Conservation (phyloP, 2,113 vertebrate species). For the Corythaeola cristata region DNA sequence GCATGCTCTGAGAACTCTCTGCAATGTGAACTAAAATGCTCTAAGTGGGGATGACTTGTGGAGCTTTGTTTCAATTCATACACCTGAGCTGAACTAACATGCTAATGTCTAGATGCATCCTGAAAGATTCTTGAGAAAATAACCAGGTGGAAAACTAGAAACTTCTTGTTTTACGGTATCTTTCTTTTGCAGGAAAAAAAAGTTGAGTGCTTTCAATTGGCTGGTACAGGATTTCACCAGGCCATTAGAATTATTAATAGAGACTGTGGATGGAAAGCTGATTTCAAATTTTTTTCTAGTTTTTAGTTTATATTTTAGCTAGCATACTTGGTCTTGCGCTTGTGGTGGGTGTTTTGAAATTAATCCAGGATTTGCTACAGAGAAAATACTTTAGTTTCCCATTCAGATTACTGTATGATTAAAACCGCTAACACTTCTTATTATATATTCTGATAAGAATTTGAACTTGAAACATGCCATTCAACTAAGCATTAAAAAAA, state of each 20-base stretch:
- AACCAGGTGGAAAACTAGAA: neutral
- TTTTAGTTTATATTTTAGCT: neutral
- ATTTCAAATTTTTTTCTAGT: neutral
- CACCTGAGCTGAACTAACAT: neutral
- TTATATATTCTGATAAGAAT: neutral
- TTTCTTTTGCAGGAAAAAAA: neutral
- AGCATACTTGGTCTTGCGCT: neutral
- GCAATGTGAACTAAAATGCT: neutral
- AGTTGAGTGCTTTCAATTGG: neutral
- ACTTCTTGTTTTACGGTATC: rapidly evolving
- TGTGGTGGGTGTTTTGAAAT: rapidly evolving
- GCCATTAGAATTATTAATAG: neutral
- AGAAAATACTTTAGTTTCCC: neutral
- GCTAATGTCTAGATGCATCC: neutral
- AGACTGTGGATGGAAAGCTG: neutral
- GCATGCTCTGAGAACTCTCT: neutral
- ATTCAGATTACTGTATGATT: neutral
- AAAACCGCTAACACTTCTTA: neutral
- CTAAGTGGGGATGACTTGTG: neutral
- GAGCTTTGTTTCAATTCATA: neutral
- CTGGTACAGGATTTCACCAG: neutral
- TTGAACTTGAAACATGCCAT: neutral
- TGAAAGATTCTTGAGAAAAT: neutral
- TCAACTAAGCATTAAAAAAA: neutral
- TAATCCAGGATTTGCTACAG: neutral